These are phyloP conservation scores for Schizopygopsis malacanthus DNA, from an alignment of 2,797 vertebrate genomes.

Conservation along the genomic window DNA sequence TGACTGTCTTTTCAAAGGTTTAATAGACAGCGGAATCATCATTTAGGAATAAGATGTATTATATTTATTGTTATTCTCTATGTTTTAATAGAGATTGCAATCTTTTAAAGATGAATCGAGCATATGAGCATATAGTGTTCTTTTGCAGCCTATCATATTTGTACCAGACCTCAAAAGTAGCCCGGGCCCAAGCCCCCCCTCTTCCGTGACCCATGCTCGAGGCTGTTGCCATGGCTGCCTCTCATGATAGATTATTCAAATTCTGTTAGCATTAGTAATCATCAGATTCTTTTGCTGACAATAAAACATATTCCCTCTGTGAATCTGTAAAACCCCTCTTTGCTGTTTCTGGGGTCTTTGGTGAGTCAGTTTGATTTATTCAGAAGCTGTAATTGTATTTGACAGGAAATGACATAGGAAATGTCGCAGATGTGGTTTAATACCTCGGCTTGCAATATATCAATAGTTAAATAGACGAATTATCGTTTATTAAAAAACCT, in stretches of 20 bases:
- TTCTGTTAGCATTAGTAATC: background rate
- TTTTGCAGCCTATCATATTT: too few species aligned
- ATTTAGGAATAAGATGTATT: too few species aligned
- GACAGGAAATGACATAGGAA: conserved; percentile 41
- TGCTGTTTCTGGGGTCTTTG: background rate
- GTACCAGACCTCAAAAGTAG: too few species aligned
- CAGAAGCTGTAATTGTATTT: conserved; percentile 21
- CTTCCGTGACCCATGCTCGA: background rate
- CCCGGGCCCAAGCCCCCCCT: too few species aligned
- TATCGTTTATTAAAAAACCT: background rate
- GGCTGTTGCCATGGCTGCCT: conserved; percentile 2
- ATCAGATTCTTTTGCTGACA: background rate
- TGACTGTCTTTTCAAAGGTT: too few species aligned
- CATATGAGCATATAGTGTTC: too few species aligned
- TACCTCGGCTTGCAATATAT: background rate
- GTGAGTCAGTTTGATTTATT: conserved; percentile 15
- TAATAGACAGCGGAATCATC: too few species aligned
- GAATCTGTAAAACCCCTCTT: background rate
- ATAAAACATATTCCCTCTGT: background rate
- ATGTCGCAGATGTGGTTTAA: conserved; percentile 17
- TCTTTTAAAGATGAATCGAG: too few species aligned
- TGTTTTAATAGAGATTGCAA: too few species aligned
- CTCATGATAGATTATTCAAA: background rate
- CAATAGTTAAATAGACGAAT: conserved; percentile 1
- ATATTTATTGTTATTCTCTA: too few species aligned